Evolutionary conservation across 2,113 vertebrate genomes (phyloP).

Genomic region (Chionomys nivalis): DNA sequence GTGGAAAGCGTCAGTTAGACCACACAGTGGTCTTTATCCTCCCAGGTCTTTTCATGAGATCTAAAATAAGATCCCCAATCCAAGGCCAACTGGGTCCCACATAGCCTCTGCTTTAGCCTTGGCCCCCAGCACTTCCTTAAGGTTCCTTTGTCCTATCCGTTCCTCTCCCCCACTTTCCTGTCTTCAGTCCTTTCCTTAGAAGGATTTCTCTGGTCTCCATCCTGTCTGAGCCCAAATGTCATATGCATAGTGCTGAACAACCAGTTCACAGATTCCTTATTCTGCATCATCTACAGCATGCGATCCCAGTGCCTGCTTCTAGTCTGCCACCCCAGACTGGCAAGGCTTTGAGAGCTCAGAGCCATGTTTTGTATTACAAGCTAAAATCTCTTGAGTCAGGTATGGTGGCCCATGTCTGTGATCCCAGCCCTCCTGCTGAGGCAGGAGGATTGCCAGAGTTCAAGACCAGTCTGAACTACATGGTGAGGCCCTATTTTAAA

Average conservation of each 20-base stretch:
- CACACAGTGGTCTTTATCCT: neutral
- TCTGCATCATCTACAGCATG: fast-evolving
- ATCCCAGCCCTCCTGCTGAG: neutral
- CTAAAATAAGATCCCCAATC: neutral
- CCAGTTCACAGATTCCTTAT: neutral
- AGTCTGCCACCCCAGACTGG: neutral
- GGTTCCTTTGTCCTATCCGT: neutral
- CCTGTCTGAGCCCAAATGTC: neutral
- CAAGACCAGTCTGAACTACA: neutral
- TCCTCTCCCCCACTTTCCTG: neutral
- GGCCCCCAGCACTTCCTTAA: too few species aligned
- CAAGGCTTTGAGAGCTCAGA: neutral
- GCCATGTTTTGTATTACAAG: fast-evolving
- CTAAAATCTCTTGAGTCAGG: neutral
- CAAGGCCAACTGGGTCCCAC: neutral
- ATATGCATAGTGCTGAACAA: neutral
- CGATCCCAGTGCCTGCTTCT: neutral
- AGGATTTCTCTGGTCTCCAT: neutral
- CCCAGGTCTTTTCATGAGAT: neutral
- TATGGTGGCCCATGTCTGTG: neutral
- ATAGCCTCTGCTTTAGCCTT: neutral
- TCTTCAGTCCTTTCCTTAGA: neutral
- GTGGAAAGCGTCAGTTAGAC: neutral
- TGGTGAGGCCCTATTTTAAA: neutral
- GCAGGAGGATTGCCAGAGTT: neutral